Base-by-base conservation (phyloP, 2,113 vertebrate species). In the Albula glossodonta region DNA sequence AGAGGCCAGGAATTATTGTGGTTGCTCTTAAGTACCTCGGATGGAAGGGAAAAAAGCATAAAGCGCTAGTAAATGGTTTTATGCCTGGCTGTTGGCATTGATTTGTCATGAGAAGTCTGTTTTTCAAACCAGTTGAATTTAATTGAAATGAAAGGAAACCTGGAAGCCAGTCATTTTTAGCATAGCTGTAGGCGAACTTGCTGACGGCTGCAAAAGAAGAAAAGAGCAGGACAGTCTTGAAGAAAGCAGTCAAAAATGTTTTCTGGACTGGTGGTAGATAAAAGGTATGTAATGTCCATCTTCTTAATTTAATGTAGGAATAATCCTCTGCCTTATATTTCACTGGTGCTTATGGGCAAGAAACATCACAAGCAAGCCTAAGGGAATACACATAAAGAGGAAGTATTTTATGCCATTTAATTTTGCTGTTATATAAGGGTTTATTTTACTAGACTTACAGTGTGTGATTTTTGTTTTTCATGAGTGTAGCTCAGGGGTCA, bases 111-210 rank as follows among this genome's bases (percentile, higher is more conserved):
- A 78, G 80, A 83, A 83, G 52, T 78, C 81, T 86, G 78, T 51
- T 87, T 87, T 87, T 80, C 53, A 0, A 80, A 79, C 70, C 80
- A 79, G 81, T 83, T 51, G 70, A 63, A 25, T 86, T 70, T 86
- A 49, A 83, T 86, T 83, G 78, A 74, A 82, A 15, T 79, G 82
- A 83, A 66, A 83, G 57, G 82, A 80, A 87, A 87, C 82, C 74
- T 80, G 82, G 81, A 83, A 51, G 52, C 52, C 82, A 83, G 52
- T 60, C 56, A 25, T 78, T 66, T 51, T 80, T 51, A 80, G 53
- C n/a, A 50, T 22, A 80, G 53, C 82, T 80, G 22, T n/a, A 17
- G 66, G 82, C 82, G 56, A 83, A 80, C 50, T 12, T 51, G n/a
- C 53, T 81, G 49, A 86, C 50, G 19, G 48, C 17, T 9, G 56